Base-by-base conservation (phyloP, 2,113 vertebrate genomes). In the Microcebus lehilahytsara region DNA sequence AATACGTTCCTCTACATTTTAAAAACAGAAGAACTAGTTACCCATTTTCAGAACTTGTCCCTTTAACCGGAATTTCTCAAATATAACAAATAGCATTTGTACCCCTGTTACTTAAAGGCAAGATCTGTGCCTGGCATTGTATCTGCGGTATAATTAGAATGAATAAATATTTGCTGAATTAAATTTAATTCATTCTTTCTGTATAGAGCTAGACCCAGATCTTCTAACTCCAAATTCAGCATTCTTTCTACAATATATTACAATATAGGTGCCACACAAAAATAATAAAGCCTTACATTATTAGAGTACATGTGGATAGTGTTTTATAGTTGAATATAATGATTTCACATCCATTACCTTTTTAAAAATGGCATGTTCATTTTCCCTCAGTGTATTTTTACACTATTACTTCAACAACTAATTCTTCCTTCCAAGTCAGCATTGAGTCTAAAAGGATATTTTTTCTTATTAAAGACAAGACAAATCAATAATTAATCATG, bases 401-500 rank as follows among this genome's bases (percentile, higher is more conserved):
- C 40, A 69, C 23, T 84, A 53, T 79, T 85, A 74, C 30, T 84
- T 93, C 53, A 96, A 72, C 14, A 92, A 67, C 34, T 62, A 80
- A 81, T 85, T 69, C n/a, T 80, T 95, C 25, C 37, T 93, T 81
- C 51, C 89, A 40, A 75, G 71, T 88, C 40, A 87, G 81, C 96
- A 96, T 87, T 83, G 75, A 94, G 32, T 89, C 88, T 89, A 42
- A 77, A 89, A 92, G 49, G 71, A 51, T 93, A 90, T 87, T 92
- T 94, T 92, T 66, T 46, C 51, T 86, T 90, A 86, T 93, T 92
- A 93, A 90, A 69, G 49, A 40, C 49, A 88, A 86, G 94, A 64
- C 56, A 91, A 93, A 91, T 97, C 89, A 96, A 79, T 96, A 95
- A 67, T 84, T 62, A 96, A 66, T 80, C 58, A 85, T 71, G 23